Evolutionary conservation across 2,113 vertebrate species (phyloP), one percentile per base, ranked within the genome.

Genomic region (Leucopsar rothschildi): DNA sequence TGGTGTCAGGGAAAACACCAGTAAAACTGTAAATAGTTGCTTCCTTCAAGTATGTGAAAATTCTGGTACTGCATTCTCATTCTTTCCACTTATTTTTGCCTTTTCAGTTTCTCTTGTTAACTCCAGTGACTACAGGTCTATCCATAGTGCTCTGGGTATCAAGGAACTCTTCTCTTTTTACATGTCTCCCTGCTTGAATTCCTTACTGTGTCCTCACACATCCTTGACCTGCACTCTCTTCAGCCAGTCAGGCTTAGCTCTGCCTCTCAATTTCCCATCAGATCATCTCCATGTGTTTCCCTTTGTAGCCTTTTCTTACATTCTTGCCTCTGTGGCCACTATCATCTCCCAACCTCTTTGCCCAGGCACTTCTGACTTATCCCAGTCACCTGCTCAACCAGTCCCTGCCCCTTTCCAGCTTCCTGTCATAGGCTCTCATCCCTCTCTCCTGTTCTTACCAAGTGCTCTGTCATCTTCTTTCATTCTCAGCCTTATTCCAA

Each of bases 31-130:
- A 61, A 80, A 73, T 75, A 93, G 25, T 90, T 56, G n/a, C 50
- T 95, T 95, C 59, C 93, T 86, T 92, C 59, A 77, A 88, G 56
- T 70, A 42, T 47, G 23, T 6, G 16, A 72, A 88, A 91, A 57
- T 15, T 79, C 61, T 60, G 29, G 47, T 88, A 86, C 61, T 76
- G n/a, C 73, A 49, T 93, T 86, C 68, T 68, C 52, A n/a, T 86
- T 70, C 42, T 63, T 86, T 66, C 23, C 39, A 42, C 15, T 71
- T 4, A 4, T 72, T 79, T 56, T 76, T 87, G 44, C 10, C 52
- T 76, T 68, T 81, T 81, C 65, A 37, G 5, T 89, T 81, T 91
- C 45, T 80, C n/a, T 9, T n/a, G 25, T 2, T 37, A 73, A 63
- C 12, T 55, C 19, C 25, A 76, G 15, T 35, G 78, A 55, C 27